Evolutionary conservation across 53 echinoderm and acorn worm species (phyloP), one percentile per base, ranked within the genome.

Genomic region (Zoroaster sp.): DNA sequence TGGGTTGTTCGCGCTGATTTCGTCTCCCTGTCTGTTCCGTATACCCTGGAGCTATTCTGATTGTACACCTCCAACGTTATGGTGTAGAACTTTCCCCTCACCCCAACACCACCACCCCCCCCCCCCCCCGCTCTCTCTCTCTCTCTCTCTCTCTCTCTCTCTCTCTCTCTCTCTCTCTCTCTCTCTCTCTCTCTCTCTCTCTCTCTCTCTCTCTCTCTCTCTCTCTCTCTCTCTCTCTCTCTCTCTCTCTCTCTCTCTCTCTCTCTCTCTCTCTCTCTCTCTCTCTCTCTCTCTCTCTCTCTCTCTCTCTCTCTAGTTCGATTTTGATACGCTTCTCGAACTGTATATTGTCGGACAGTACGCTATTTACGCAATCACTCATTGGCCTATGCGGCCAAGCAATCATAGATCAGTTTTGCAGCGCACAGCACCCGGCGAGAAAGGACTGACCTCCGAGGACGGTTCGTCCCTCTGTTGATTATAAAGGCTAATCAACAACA

Each of bases 51-150:
- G 82, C 82, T 17, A 68, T 82, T 82, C 82, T 68, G 59, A 82
- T 82, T 82, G 82, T 82, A 68, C 67, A 82, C 82, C 68, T 82
- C 69, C 82, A 82, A 82, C 82, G 82, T 82, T 82, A 82, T 82
- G 43, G 82, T 66, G 66, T 82, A 82, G 66, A 42, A 82, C 66
- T 82, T 65, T 70, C 70, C 70, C 70, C 37, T 12, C n/a, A n/a
- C n/a, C n/a, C n/a, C n/a, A n/a, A n/a, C n/a, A n/a, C n/a, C n/a
- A n/a, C n/a, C n/a, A 11, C 35, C 38, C 71, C 38, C 38, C 59
- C 34, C 34, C 78, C 78, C 18, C 41, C n/a, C n/a, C n/a, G n/a
- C n/a, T n/a, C n/a, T n/a, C n/a, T n/a, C 49, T 34, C 75, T 5
- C 12, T 30, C 43, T 74, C 43, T n/a, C n/a, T n/a, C n/a, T n/a